Base-by-base conservation (phyloP, 2,113 vertebrate genomes). In the Sminthopsis crassicaudata region DNA sequence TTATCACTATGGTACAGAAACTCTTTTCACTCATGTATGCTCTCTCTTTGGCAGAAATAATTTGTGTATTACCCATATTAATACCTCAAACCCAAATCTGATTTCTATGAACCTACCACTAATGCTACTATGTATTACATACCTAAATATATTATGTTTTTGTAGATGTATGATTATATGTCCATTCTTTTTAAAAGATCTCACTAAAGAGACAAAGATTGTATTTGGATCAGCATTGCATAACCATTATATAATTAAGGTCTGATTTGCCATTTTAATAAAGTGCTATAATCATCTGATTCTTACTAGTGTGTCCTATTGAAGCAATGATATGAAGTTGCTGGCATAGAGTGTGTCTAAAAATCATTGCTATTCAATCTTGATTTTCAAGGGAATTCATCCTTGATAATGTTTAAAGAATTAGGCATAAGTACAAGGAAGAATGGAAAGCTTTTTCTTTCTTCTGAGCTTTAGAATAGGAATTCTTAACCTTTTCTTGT, bases 331-430 rank as follows among this genome's bases (percentile, higher is more conserved):
- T 67, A 67, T 42, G 55, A 92, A 92, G 27, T 67, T 48, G 11
- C 55, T n/a, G 48, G 46, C 55, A 46, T n/a, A 60, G 46, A n/a
- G 12, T 14, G 12, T 48, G 36, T 50, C 48, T 76, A 52, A 67
- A 76, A 92, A 60, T 51, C 60, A 67, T 50, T 51, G 30, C 36
- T 76, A 46, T 51, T 67, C 48, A 76, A 42, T 84, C 67, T 84
- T 84, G 67, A 84, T 84, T 84, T n/a, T 84, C 67, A 42, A 84
- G 14, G 67, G 67, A 84, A 84, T 42, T 84, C 67, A 84, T 42
- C 67, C 57, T 51, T 51, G 51, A 52, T 76, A 60, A 76, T 51
- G 57, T 67, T 92, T 92, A n/a, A 92, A 51, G n/a, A 84, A 84
- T 84, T 84, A 5, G n/a, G 1, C 14, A 76, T n/a, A 84, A 42